Conservation (phyloP, 2,888 invertebrate genomes). For the Julus scanicus region DNA sequence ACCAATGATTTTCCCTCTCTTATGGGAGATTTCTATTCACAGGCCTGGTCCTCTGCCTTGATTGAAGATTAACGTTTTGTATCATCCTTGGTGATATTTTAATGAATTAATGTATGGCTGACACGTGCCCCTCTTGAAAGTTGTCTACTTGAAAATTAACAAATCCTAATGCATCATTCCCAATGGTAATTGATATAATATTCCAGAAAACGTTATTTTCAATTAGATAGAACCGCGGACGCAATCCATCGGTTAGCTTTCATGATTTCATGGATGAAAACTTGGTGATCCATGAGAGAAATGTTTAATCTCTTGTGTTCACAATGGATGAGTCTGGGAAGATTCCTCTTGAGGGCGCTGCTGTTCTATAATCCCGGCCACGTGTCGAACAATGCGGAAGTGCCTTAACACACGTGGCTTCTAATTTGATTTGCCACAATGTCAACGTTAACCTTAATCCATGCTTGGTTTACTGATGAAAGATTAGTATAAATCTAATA, state of each 20-base stretch:
- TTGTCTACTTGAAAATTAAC: slow-evolving; percentile 11
- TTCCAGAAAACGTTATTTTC: neutral
- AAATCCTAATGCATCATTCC: slow-evolving; percentile 37
- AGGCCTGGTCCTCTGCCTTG: neutral
- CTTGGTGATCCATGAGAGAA: slow-evolving; percentile 30
- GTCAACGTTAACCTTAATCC: slow-evolving; percentile 41
- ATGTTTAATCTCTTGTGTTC: slow-evolving; percentile 41
- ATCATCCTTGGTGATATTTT: neutral
- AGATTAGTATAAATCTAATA: slow-evolving; percentile 51
- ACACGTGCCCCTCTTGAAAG: neutral
- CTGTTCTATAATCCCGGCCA: slow-evolving; percentile 46
- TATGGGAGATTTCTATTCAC: neutral
- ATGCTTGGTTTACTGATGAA: neutral
- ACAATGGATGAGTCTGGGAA: slow-evolving; percentile 18
- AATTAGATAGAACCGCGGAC: neutral
- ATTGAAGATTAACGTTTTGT: neutral
- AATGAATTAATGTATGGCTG: slow-evolving; percentile 13
- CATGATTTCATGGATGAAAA: slow-evolving; percentile 24
- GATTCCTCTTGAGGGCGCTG: slow-evolving; percentile 41
- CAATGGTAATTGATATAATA: neutral
- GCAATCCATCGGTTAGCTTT: slow-evolving; percentile 17
- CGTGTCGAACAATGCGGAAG: slow-evolving; percentile 20
- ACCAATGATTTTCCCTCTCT: neutral
- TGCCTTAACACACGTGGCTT: neutral
- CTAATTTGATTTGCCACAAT: slow-evolving; percentile 52